Evolutionary conservation across 2,113 vertebrate genomes (phyloP).

Genomic region (Nansenia antarctica): DNA sequence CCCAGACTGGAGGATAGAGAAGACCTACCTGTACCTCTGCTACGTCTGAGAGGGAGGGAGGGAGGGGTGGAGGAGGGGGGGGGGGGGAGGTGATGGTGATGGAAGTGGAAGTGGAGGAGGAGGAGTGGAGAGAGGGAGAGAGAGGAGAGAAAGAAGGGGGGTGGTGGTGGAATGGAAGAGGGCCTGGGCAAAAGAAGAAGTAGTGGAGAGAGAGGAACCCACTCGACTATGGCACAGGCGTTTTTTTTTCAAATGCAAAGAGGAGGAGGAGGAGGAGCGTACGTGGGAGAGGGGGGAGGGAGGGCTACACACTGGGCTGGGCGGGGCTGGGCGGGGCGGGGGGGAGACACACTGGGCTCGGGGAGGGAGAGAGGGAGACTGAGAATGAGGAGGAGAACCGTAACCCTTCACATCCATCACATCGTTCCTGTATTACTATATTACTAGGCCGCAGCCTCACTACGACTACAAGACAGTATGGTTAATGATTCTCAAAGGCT

Average conservation of each 20-base stretch:
- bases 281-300: neutral
- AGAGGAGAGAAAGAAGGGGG: conserved; percentile 1
- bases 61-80: neutral
- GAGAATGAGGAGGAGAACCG: neutral
- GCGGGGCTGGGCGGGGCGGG: neutral
- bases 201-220: neutral
- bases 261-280: neutral
- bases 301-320: neutral
- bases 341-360: conserved; percentile 48
- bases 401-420: neutral
- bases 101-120: conserved; percentile 42
- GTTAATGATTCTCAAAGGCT: conserved; percentile 67
- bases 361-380: conserved; percentile 37
- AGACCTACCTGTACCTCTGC: conserved; percentile 99
- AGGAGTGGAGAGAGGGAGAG: neutral
- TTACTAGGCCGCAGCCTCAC: too few relatives aligned
- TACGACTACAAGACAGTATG: too few relatives aligned
- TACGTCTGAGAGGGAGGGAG: conserved; percentile 79
- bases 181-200: conserved; percentile 16
- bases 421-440: neutral
- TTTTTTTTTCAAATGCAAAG: neutral
- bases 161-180: conserved; percentile 24
- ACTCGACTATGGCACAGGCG: neutral
- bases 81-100: neutral
- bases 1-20: conserved; percentile 99